These are phyloP conservation scores for Platyscelio sp. DNA, from an alignment of 2,888 invertebrate species.

Conservation along the genomic window DNA sequence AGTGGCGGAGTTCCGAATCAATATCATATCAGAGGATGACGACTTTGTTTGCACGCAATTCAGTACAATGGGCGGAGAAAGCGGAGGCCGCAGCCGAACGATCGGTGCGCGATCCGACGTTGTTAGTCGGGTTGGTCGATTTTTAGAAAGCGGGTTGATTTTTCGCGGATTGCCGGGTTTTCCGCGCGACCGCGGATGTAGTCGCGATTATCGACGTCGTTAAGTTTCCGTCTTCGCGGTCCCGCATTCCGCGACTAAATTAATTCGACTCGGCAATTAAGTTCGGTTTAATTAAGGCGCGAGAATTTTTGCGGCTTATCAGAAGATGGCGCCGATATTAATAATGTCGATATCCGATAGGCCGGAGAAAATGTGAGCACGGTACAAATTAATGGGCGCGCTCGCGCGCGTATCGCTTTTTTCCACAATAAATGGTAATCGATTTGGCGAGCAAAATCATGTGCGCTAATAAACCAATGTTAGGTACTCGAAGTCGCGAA, in stretches of 20 bases:
- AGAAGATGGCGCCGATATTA: conserved; percentile 49
- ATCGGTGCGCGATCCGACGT: too few relatives aligned
- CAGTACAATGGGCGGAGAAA: too few relatives aligned
- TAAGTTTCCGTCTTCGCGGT: conserved; percentile 39
- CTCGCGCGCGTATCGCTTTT: conserved; percentile 22
- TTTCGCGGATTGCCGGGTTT: conserved; percentile 3
- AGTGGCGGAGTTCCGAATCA: too few relatives aligned
- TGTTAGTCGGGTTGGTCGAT: too few relatives aligned
- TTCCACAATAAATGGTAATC: conserved; percentile 50
- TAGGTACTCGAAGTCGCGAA: conserved; percentile 16
- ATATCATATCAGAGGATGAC: too few relatives aligned
- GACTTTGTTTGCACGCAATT: too few relatives aligned
- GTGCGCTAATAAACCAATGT: not conserved
- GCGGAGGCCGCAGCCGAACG: too few relatives aligned
- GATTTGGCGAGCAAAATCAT: conserved; percentile 26
- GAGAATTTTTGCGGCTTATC: too few relatives aligned
- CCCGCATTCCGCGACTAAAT: conserved; percentile 43
- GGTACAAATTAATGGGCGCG: conserved; percentile 12
- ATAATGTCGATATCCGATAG: conserved; percentile 31
- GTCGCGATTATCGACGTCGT: conserved; percentile 40
- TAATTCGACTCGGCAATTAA: conserved; percentile 48
- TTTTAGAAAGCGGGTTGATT: conserved; percentile 1
- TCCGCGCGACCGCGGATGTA: conserved; percentile 42
- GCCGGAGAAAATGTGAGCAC: conserved; percentile 2
- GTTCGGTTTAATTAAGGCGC: conserved; percentile 55